These are phyloP conservation scores for Ctena decussata DNA, from an alignment of 2,888 invertebrate genomes.

Conservation along the genomic window DNA sequence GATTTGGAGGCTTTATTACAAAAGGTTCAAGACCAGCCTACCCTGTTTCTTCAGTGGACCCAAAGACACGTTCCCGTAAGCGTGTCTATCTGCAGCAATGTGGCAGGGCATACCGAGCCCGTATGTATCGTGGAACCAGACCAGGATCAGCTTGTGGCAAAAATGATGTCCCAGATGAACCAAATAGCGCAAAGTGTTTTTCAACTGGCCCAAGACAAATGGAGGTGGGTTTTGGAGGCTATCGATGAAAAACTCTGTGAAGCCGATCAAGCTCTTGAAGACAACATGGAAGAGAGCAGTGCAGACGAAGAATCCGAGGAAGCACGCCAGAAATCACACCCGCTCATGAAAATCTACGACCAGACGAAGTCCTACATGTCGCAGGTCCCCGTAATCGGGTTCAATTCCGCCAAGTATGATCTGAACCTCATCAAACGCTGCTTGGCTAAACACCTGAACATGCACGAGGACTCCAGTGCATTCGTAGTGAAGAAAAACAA, in stretches of 20 bases:
- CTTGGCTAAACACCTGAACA: slow-evolving; percentile 18
- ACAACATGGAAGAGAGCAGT: neutral
- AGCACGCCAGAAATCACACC: neutral
- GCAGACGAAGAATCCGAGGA: neutral
- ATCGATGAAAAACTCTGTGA: too few species aligned
- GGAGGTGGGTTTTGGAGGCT: neutral
- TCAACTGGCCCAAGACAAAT: slow-evolving; percentile 1
- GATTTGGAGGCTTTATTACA: too few species aligned
- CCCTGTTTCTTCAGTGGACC: too few species aligned
- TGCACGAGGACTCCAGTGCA: slow-evolving; percentile 8
- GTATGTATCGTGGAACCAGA: slow-evolving; percentile 33
- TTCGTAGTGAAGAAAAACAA: slow-evolving; percentile 42
- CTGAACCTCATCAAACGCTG: slow-evolving; percentile 36
- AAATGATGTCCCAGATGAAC: neutral
- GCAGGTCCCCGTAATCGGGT: slow-evolving; percentile 37
- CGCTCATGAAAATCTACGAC: slow-evolving; percentile 7
- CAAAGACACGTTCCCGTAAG: slow-evolving; percentile 40
- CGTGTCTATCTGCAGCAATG: slow-evolving; percentile 42
- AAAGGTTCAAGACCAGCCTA: too few species aligned
- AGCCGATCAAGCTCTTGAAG: too few species aligned
- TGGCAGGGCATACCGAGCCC: slow-evolving; percentile 29
- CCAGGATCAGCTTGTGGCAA: slow-evolving; percentile 17
- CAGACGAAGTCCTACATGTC: slow-evolving; percentile 19
- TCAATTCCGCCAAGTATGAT: slow-evolving; percentile 50
- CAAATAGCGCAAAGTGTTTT: neutral